Conservation (phyloP, 2,113 vertebrate genomes). For the Pangasianodon hypophthalmus region DNA sequence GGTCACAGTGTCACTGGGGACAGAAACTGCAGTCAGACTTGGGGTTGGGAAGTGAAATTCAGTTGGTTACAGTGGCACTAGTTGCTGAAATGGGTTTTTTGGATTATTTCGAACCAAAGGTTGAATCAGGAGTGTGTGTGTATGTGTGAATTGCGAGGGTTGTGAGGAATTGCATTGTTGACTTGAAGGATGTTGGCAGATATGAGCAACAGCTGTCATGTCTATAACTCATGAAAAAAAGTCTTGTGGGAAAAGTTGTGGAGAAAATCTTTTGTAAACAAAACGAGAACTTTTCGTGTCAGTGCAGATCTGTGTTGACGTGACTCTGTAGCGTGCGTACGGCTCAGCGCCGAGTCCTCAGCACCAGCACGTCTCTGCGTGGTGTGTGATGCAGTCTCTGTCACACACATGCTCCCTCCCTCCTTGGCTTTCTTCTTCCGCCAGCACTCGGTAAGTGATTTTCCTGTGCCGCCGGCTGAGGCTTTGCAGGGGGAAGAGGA, state of each 20-base stretch:
- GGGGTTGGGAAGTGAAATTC: neutral
- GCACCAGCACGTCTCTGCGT: conserved; percentile 18
- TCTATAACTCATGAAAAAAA: neutral
- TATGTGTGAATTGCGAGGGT: neutral
- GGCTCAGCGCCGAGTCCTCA: neutral
- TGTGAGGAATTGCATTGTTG: neutral
- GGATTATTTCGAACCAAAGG: neutral
- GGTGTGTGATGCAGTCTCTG: conserved; percentile 29
- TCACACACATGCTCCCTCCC: conserved; percentile 2
- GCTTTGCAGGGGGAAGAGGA: conserved; percentile 33
- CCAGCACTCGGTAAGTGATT: conserved; percentile 10
- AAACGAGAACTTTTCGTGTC: conserved; percentile 4
- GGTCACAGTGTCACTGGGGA: neutral
- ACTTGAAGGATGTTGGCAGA: conserved; percentile 3
- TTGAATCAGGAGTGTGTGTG: neutral
- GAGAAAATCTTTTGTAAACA: conserved; percentile 12
- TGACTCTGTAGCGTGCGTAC: neutral
- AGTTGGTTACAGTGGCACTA: neutral
- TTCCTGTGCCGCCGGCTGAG: conserved; percentile 34
- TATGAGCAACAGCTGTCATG: conserved; percentile 20
- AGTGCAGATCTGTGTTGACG: neutral
- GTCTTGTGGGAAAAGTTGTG: neutral
- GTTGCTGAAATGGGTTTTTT: neutral
- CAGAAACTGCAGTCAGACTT: neutral
- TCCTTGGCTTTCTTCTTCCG: neutral